phyloP scores from a whole-genome alignment of 2,888 invertebrate genomes.

The Julus scanicus region DNA sequence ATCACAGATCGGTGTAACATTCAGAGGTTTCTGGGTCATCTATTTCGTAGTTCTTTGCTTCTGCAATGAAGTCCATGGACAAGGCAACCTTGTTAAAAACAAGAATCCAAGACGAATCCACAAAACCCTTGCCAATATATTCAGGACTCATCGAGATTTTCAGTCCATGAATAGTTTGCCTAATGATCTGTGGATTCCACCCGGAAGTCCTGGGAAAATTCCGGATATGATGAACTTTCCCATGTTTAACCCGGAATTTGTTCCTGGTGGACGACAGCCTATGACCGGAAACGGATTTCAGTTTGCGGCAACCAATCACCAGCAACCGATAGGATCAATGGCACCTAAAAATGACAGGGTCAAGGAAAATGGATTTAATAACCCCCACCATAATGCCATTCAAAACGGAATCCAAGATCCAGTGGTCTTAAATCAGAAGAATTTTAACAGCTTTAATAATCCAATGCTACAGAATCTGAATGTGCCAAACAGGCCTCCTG shows the following conservation, averaged over 20 bases:
- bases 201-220: neutral
- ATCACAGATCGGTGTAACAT: slow-evolving; percentile 22
- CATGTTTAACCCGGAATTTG: neutral
- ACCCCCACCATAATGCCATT: neutral
- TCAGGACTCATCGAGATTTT: slow-evolving; percentile 6
- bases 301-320: neutral
- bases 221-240: slow-evolving; percentile 15
- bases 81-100: neutral
- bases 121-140: slow-evolving; percentile 8
- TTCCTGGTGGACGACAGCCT: neutral
- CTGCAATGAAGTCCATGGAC: neutral
- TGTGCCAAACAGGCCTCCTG: neutral
- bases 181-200: neutral
- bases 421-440: neutral
- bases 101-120: neutral
- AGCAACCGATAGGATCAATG: neutral
- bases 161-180: neutral
- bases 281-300: neutral
- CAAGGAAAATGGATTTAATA: neutral
- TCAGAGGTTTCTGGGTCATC: slow-evolving; percentile 30
- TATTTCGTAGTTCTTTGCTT: neutral
- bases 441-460: neutral
- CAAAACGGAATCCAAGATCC: neutral
- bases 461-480: neutral
- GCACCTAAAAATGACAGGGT: neutral